These are phyloP conservation scores for Papilio gigon DNA, from an alignment of 2,888 invertebrate genomes.

Conservation along the genomic window DNA sequence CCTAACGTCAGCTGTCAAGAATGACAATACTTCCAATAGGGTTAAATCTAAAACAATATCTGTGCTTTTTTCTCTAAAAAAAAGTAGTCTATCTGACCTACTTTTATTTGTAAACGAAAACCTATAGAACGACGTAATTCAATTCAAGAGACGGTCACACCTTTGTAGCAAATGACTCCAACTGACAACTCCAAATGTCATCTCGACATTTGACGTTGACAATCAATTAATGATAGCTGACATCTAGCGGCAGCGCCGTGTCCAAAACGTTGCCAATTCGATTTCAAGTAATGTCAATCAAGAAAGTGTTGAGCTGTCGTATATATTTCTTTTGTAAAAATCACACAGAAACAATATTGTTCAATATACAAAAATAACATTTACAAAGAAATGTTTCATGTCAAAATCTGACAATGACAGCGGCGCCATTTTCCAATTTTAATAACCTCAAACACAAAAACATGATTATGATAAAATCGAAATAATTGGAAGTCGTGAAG, in stretches of 20 bases:
- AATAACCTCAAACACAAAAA: slow-evolving; percentile 29
- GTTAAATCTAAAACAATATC: background rate
- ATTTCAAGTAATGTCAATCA: slow-evolving; percentile 48
- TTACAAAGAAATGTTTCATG: background rate
- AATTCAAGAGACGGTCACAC: slow-evolving; percentile 3
- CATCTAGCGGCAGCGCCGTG: slow-evolving; percentile 52
- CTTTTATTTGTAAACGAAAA: background rate
- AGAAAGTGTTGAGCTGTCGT: slow-evolving; percentile 45
- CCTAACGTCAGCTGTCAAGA: slow-evolving; percentile 50
- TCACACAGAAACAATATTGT: background rate
- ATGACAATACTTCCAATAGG: slow-evolving; percentile 33
- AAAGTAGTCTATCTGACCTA: background rate
- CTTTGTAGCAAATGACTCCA: slow-evolving; percentile 43
- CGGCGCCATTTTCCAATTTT: background rate
- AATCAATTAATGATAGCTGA: slow-evolving; percentile 59
- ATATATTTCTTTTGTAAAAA: background rate
- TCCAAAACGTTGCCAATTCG: slow-evolving; percentile 47
- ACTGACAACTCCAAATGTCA: slow-evolving; percentile 41
- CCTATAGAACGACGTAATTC: slow-evolving; percentile 4
- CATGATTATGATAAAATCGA: slow-evolving; percentile 20
- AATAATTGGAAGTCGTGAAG: slow-evolving; percentile 26
- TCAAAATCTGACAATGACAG: slow-evolving; percentile 5
- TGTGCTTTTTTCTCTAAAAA: slow-evolving; percentile 23
- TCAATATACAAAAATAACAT: no score
- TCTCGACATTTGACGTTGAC: slow-evolving; percentile 55